Evolutionary conservation across 2,888 invertebrate genomes (phyloP), one percentile per base, ranked within the genome.

Genomic region (Drosophila emarginata): DNA sequence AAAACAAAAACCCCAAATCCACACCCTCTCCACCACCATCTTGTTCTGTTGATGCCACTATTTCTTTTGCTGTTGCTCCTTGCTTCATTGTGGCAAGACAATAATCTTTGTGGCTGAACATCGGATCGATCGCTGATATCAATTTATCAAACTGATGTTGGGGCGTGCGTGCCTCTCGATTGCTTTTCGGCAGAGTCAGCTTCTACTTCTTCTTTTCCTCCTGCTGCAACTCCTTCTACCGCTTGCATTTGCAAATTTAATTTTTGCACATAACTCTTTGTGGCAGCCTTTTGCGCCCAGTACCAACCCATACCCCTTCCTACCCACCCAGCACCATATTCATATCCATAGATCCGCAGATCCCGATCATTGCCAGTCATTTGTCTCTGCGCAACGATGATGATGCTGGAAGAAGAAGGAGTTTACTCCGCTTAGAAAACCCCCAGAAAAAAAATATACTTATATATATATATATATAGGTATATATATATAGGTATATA

Each of bases 81-180:
- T 21, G 32, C 40, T 18, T 18, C 40, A 45, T 71, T 63, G 51
- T 26, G 69, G 52, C 62, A 53, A 51, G 67, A 74, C 72, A 72
- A 72, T 74, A 74, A 74, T 72, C 74, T 61, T 60, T 58, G 58
- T 61, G 63, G 65, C 45, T 45, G 45, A 12, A 61, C 80, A 68
- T 69, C 89, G 84, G 88, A 81, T 84, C 90, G 89, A 91, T 90
- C 90, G 87, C 84, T 87, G 88, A 88, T 90, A 89, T 88, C 90
- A 90, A 91, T 91, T 91, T 91, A 91, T 91, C 91, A 91, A 80
- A 79, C 82, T 88, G 84, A 86, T 86, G 87, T 88, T 87, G 89
- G 45, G 88, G 88, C 89, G 83, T 85, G 83, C 80, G 83, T 89
- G 45, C 14, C 72, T 86, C 86, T 85, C 84, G 89, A 80, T 87